A percentile compares a stretch with the other conserved stretches of the same genome.
Evolutionary conservation across 2,113 vertebrate genomes (phyloP).

Genomic region (Myrmophylax atrothorax): DNA sequence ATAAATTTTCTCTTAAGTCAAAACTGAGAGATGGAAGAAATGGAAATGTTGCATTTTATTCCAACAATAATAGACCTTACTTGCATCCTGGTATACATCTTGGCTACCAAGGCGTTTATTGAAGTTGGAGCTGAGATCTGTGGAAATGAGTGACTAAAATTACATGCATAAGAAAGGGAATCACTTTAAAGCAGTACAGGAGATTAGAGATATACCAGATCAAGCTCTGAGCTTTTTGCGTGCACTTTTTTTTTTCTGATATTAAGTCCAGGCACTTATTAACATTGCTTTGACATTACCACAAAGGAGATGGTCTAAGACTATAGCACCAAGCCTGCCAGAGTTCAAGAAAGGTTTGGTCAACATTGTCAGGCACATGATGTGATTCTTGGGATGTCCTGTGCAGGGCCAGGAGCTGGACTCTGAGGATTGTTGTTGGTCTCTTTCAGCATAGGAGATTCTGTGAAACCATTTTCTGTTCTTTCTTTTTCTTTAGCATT

Average conservation of each 20-base stretch:
- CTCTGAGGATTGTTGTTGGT: not conserved
- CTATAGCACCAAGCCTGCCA: not conserved
- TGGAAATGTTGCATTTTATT: not conserved
- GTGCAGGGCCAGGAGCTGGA: not conserved
- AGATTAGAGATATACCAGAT: not conserved
- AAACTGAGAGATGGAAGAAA: not conserved
- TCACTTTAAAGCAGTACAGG: not conserved
- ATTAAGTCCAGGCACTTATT: not conserved
- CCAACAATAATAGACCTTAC: not conserved
- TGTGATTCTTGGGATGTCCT: not conserved
- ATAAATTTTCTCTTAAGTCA: not conserved
- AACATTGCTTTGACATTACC: not conserved
- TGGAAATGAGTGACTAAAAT: not conserved
- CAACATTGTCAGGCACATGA: not conserved
- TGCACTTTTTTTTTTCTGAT: not conserved
- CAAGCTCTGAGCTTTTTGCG: not conserved
- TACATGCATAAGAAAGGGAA: rapidly evolving
- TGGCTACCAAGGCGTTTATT: not conserved
- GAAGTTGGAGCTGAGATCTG: not conserved
- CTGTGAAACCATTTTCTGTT: not conserved
- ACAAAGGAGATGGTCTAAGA: not conserved
- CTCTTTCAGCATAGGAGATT: not conserved
- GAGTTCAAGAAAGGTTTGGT: not conserved
- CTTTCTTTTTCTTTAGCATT: not conserved
- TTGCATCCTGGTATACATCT: not conserved